A percentile compares a stretch with the other conserved stretches of the same genome.
These are phyloP conservation scores for Alouatta caraya DNA, from an alignment of 2,797 vertebrate species.

Conservation along the genomic window DNA sequence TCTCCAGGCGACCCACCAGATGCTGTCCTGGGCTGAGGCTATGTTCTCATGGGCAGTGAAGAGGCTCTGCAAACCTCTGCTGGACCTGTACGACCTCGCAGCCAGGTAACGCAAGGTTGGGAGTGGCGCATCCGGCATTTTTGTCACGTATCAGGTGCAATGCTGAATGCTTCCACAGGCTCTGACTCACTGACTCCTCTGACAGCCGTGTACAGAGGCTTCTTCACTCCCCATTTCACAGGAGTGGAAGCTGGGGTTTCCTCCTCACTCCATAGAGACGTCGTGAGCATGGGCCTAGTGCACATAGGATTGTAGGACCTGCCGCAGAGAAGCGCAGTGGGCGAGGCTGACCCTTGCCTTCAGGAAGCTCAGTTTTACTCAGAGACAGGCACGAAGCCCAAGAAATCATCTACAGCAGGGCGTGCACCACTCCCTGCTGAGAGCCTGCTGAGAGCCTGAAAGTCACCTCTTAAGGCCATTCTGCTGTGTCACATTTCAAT, in stretches of 20 bases:
- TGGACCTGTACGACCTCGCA: constrained; percentile 86
- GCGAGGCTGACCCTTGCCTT: not conserved
- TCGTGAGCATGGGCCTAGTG: rapidly evolving
- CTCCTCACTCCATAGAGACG: not conserved
- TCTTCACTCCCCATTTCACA: not conserved
- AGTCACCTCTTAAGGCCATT: too few species aligned
- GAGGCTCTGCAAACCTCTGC: constrained; percentile 85
- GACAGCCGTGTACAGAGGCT: rapidly evolving
- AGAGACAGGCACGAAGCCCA: not conserved
- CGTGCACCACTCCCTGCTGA: rapidly evolving
- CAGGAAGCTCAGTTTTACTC: rapidly evolving
- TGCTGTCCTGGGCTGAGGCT: constrained; percentile 87
- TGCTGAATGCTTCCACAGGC: too few species aligned
- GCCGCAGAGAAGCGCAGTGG: rapidly evolving
- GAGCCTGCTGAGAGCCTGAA: rapidly evolving
- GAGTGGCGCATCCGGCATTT: rapidly evolving
- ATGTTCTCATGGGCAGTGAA: constrained; percentile 83
- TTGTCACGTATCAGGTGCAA: rapidly evolving
- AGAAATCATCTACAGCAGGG: rapidly evolving
- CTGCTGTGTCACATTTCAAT: too few species aligned
- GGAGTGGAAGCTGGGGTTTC: not conserved
- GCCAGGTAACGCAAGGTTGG: constrained; percentile 83
- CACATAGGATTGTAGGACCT: too few species aligned
- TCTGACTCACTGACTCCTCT: rapidly evolving
- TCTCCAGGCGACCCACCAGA: constrained; percentile 84